phyloP scores from a whole-genome alignment of 2,888 invertebrate genomes.

The Nysson spinosus region DNA sequence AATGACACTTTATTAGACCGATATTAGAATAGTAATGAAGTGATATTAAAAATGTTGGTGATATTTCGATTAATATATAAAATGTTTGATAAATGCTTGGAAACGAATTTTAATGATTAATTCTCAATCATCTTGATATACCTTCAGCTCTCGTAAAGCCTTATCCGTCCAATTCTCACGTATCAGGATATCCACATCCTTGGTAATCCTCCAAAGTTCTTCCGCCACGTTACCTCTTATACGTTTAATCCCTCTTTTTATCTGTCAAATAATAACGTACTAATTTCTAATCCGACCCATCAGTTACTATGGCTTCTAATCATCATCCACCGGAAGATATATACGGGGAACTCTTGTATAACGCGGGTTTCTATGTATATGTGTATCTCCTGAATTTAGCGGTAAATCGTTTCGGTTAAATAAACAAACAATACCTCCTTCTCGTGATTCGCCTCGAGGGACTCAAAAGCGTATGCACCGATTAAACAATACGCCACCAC shows the following conservation, averaged over 20 bases:
- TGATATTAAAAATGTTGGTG: no score
- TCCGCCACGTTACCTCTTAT: slow-evolving; percentile 87
- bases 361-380: no score
- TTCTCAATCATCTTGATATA: slow-evolving; percentile 26
- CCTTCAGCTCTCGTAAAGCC: slow-evolving; percentile 80
- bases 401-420: not conserved
- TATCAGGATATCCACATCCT: slow-evolving; percentile 81
- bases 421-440: slow-evolving; percentile 79
- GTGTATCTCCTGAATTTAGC: no score
- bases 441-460: slow-evolving; percentile 87
- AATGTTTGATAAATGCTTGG: no score
- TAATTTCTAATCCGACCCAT: no score
- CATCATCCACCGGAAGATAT: no score
- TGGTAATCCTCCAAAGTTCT: slow-evolving; percentile 87
- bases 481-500: slow-evolving; percentile 94
- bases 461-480: slow-evolving; percentile 91
- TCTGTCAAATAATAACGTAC: slow-evolving; percentile 79
- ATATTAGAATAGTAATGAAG: no score
- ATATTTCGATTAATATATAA: no score
- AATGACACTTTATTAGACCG: no score
- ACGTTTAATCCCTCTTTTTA: slow-evolving; percentile 86
- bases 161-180: slow-evolving; percentile 89
- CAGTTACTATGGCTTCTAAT: no score
- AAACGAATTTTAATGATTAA: no score
- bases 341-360: no score